Evolutionary conservation across 2,113 vertebrate genomes (phyloP), one percentile per base, ranked within the genome.

Genomic region (Sphyrna mokarran): DNA sequence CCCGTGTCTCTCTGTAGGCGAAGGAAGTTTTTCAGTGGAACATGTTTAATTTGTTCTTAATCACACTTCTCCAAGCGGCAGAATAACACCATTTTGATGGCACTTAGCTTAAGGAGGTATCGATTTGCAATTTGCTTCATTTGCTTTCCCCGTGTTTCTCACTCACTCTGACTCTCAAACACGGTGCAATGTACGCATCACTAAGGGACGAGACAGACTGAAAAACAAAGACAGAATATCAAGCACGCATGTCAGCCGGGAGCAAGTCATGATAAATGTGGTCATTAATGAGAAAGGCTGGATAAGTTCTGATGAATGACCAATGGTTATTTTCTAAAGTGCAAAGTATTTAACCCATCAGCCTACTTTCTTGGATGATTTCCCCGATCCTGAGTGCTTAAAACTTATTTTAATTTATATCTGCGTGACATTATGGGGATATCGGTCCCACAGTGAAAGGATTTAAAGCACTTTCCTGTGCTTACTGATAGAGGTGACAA

Each of bases 351-450:
- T 89, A 89, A 89, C 86, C 85, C 54, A 58, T 58, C 54, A 54
- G 58, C 26, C 54, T 26, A 29, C 3, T 61, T 48, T 26, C 89
- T 63, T n/a, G 37, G 33, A 33, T n/a, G n/a, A 66, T 37, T 91
- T 18, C 33, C 0, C 87, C 58, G 4, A 90, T 7, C 29, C 48
- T 90, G n/a, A 66, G 61, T 20, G 33, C 63, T 63, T 63, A 93
- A 93, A 93, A 66, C 37, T 18, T 93, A 9, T 68, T 93, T 68
- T 93, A 66, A 66, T 93, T 93, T 37, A 93, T 93, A 37, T 66
- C 20, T 22, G 14, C n/a, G 16, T 22, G 89, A 22, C 89, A 93
- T 20, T 93, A 68, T 37, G n/a, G 18, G 13, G n/a, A 5, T 7
- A 93, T 37, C 61, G 66, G 22, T 11, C 23, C 54, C 48, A 7